Evolutionary conservation across 1,140 invertebrate species (phyloP).

Genomic region (Panonychus citri): DNA sequence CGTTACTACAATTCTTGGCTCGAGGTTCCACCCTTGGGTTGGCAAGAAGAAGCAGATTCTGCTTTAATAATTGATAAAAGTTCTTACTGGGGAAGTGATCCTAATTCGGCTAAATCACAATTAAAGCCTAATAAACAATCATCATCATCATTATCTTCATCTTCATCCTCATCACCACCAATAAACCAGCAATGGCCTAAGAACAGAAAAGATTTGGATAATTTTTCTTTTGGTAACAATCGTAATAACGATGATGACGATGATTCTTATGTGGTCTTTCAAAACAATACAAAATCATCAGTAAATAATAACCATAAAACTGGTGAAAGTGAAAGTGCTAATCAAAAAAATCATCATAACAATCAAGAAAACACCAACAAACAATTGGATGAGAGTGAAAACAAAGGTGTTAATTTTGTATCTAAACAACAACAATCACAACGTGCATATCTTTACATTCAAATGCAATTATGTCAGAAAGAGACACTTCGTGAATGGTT

Average conservation of each 20-base stretch:
- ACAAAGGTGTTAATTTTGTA: conserved; percentile 1
- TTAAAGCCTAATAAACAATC: not conserved
- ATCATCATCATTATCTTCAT: not conserved
- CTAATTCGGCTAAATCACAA: too few species aligned
- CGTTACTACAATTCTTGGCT: conserved; percentile 83
- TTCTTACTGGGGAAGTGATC: not conserved
- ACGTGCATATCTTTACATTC: conserved; percentile 62
- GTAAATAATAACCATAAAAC: not conserved
- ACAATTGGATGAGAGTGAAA: not conserved
- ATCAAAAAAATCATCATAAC: too few species aligned
- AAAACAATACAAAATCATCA: not conserved
- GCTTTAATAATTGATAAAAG: not conserved
- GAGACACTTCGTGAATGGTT: conserved; percentile 81
- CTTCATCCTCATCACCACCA: not conserved
- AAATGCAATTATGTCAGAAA: conserved; percentile 82
- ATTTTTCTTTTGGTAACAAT: too few species aligned
- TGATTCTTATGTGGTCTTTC: not conserved
- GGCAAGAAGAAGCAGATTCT: not conserved
- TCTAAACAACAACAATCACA: not conserved
- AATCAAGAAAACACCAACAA: not conserved
- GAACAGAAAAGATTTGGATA: too few species aligned
- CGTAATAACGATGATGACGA: not conserved
- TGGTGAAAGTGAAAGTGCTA: not conserved
- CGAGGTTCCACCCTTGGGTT: conserved; percentile 51
- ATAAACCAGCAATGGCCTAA: not conserved